A percentile compares a stretch with the other conserved stretches of the same genome.
Evolutionary conservation across 1,140 invertebrate genomes (phyloP).

Genomic region (Dendrolimus punctatus): DNA sequence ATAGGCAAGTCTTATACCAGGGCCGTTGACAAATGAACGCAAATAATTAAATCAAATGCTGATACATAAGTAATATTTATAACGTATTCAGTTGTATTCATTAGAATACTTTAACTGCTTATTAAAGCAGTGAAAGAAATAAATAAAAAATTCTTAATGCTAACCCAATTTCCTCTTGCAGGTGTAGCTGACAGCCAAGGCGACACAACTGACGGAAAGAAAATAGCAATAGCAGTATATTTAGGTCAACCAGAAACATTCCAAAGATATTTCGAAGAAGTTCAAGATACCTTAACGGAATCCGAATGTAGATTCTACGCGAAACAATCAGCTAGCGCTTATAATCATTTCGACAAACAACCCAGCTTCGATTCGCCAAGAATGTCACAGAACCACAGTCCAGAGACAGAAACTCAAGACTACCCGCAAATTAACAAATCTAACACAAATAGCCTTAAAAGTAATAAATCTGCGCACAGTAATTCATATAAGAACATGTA

Average conservation of each 20-base stretch:
- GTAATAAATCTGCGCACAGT: constrained; percentile 74
- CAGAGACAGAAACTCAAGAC: constrained; percentile 60
- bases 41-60: too few species aligned
- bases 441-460: constrained; percentile 70
- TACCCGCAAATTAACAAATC: constrained; percentile 67
- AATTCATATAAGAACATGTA: constrained; percentile 66
- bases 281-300: constrained; percentile 72
- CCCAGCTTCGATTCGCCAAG: constrained; percentile 70
- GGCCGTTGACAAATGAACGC: too few species aligned
- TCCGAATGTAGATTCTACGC: constrained; percentile 72
- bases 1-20: too few species aligned
- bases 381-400: constrained; percentile 67
- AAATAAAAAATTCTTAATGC: background rate
- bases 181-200: constrained; percentile 77
- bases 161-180: constrained; percentile 25
- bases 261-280: constrained; percentile 79
- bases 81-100: too few species aligned
- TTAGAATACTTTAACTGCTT: too few species aligned
- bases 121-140: background rate
- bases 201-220: constrained; percentile 87
- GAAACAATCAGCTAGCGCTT: constrained; percentile 58
- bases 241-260: constrained; percentile 87
- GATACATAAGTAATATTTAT: too few species aligned
- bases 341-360: constrained; percentile 70
- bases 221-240: constrained; percentile 87